These are phyloP conservation scores for Ophion ellenae DNA, from an alignment of 2,888 invertebrate species.

Conservation along the genomic window DNA sequence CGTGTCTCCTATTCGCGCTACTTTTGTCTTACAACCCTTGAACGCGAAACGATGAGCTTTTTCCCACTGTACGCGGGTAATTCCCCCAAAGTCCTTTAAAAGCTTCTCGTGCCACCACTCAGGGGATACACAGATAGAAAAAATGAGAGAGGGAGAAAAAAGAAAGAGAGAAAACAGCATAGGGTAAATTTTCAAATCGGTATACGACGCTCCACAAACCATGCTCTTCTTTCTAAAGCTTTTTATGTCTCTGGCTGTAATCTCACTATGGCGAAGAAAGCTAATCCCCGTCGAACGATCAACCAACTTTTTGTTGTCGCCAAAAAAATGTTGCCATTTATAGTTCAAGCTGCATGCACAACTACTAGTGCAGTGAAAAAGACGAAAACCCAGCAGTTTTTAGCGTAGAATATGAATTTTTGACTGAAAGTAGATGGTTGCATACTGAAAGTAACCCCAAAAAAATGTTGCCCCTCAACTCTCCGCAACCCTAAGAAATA, in stretches of 20 bases:
- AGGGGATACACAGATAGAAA: neutral
- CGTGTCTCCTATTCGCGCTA: slow-evolving; percentile 25
- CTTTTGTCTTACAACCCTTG: slow-evolving; percentile 47
- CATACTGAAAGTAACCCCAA: too few species aligned
- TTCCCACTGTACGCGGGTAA: slow-evolving; percentile 47
- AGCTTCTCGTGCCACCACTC: slow-evolving; percentile 31
- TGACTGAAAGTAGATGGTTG: too few species aligned
- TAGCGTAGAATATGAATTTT: too few species aligned
- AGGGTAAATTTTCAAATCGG: slow-evolving; percentile 31
- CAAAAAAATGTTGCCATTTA: neutral
- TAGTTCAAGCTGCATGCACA: neutral
- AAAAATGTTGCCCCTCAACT: too few species aligned
- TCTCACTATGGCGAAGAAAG: neutral
- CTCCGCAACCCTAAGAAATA: too few species aligned
- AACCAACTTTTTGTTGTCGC: neutral
- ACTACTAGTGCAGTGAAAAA: neutral
- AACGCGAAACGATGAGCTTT: slow-evolving; percentile 54
- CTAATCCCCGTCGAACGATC: neutral
- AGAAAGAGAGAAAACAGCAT: neutral
- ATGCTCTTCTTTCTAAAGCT: slow-evolving; percentile 1
- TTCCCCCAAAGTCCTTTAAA: slow-evolving; percentile 58
- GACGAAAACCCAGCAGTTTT: too few species aligned
- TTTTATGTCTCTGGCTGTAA: slow-evolving; percentile 20
- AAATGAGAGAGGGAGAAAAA: slow-evolving; percentile 1
- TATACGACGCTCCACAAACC: neutral